These are phyloP conservation scores for Jacana jacana DNA, from an alignment of 2,113 vertebrate species.

Conservation along the genomic window DNA sequence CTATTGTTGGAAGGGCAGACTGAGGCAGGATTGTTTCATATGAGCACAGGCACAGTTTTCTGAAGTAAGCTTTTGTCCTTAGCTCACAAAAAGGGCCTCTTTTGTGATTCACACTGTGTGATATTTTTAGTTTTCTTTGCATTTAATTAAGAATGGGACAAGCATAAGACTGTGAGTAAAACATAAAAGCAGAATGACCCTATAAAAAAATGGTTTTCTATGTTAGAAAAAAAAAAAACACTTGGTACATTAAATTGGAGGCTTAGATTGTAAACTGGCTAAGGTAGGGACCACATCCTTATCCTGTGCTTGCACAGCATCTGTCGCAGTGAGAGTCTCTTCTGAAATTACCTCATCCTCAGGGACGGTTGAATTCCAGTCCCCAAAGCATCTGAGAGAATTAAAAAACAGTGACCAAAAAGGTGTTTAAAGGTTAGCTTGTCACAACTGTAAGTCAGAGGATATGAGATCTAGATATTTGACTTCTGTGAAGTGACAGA, in stretches of 20 bases:
- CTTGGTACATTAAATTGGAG: background rate
- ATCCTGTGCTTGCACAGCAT: background rate
- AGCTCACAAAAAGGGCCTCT: background rate
- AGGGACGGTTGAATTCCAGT: background rate
- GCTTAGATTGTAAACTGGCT: background rate
- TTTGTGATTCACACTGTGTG: background rate
- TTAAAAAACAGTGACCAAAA: background rate
- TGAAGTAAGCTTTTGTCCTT: constrained; percentile 50
- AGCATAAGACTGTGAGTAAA: background rate
- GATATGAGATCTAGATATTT: background rate
- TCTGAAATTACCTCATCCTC: background rate
- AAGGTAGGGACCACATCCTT: background rate
- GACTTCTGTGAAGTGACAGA: background rate
- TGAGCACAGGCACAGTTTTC: background rate
- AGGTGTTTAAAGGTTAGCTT: background rate
- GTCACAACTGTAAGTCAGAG: background rate
- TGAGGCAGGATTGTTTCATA: constrained; percentile 20
- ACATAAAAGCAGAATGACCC: background rate
- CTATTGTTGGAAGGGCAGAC: constrained; percentile 12
- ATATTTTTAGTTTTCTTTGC: constrained; percentile 9
- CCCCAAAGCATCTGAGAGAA: background rate
- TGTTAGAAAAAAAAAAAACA: background rate
- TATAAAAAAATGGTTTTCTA: background rate
- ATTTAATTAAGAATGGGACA: background rate
- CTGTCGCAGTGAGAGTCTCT: background rate